Evolutionary conservation across 1,140 invertebrate genomes (phyloP), one percentile per base, ranked within the genome.

Genomic region (Achatina immaculata): DNA sequence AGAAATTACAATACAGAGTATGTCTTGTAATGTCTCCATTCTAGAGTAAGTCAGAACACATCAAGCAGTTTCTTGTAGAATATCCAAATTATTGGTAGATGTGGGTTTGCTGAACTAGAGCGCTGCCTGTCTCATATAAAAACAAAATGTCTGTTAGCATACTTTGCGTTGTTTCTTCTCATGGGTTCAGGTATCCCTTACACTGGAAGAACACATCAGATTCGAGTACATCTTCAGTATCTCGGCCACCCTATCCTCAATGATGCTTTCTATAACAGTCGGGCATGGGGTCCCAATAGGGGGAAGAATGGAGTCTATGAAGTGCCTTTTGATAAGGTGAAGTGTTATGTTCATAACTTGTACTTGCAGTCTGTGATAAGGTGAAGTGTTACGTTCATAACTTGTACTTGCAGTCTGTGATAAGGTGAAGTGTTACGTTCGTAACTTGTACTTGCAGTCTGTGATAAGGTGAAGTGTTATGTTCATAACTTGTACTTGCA

Each of bases 131-230:
- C n/a, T n/a, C n/a, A n/a, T n/a, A n/a, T n/a, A n/a, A n/a, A n/a
- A n/a, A n/a, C n/a, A n/a, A n/a, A n/a, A n/a, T n/a, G n/a, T n/a
- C n/a, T n/a, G n/a, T n/a, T n/a, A n/a, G n/a, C n/a, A n/a, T n/a
- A n/a, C n/a, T n/a, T n/a, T n/a, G n/a, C n/a, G n/a, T n/a, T n/a
- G n/a, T n/a, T n/a, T n/a, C n/a, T n/a, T n/a, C n/a, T n/a, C n/a
- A n/a, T n/a, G n/a, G n/a, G n/a, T 4, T 58, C 36, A 91, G 90
- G 89, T 85, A 71, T 86, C 86, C 97, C 98, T 0, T 95, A 96
- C 85, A 99, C 98, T 0, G 98, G 98, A 0, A 93, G 98, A 82
- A 99, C 99, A 94, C 98, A 99, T 92, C 98, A 99, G 92, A 99
- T 99, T 82, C 93, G 98, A 81, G 97, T 99, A n/a, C 98, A 99